Evolutionary conservation across 2,113 vertebrate genomes (phyloP).

Genomic region (Speoplatyrhinus poulsoni): DNA sequence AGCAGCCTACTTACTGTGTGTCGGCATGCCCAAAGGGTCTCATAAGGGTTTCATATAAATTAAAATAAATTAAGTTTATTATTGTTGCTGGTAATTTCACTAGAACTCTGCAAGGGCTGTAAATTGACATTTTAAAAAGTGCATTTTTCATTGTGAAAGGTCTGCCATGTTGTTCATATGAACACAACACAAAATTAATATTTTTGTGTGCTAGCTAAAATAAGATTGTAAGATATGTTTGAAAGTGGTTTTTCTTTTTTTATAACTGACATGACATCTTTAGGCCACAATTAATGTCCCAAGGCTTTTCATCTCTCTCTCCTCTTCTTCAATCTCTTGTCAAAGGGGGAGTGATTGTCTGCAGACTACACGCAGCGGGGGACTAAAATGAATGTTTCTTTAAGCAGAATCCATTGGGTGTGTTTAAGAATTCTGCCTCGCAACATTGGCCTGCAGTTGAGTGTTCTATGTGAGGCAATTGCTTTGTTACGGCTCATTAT

Average conservation of each 20-base stretch:
- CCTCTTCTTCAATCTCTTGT: neutral
- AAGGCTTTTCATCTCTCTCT: conserved; percentile 2
- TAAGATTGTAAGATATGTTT: too few relatives aligned
- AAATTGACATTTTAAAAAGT: too few relatives aligned
- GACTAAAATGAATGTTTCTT: conserved; percentile 36
- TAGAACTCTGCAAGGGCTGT: too few relatives aligned
- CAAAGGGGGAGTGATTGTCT: conserved; percentile 1
- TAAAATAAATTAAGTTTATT: too few relatives aligned
- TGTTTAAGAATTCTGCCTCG: conserved; percentile 41
- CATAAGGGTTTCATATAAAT: too few relatives aligned
- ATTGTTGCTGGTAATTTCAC: too few relatives aligned
- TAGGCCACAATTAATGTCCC: neutral
- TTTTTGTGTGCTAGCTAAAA: neutral
- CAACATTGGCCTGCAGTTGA: conserved; percentile 39
- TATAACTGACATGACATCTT: neutral
- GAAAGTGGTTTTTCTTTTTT: too few relatives aligned
- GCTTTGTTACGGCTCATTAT: conserved; percentile 64
- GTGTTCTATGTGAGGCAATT: conserved; percentile 34
- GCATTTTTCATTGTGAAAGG: too few relatives aligned
- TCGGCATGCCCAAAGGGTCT: too few relatives aligned
- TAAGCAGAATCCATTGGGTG: conserved; percentile 38
- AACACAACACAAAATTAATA: neutral
- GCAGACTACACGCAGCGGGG: neutral
- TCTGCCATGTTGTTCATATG: too few relatives aligned
- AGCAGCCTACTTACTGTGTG: too few relatives aligned